Evolutionary conservation across 1,140 invertebrate species (phyloP), one percentile per base, ranked within the genome.

Genomic region (Bombus cullumanus): DNA sequence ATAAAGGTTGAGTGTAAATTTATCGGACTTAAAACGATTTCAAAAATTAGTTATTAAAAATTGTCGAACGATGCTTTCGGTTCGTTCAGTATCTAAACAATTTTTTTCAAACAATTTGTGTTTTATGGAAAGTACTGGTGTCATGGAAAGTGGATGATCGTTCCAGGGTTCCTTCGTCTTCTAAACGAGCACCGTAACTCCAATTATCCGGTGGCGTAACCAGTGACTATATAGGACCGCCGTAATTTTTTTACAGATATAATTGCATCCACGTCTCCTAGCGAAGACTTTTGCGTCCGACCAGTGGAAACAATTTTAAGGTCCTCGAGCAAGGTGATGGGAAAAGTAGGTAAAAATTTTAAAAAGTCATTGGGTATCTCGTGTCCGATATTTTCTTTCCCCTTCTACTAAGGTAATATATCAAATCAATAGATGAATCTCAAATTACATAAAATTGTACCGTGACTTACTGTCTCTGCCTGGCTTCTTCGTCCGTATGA

Each of bases 121-220:
- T n/a, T 25, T 39, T n/a, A 66, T 41, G 43, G 57, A 86, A 86
- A 83, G 81, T 83, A 83, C 13, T 31, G 34, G 15, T 77, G 12
- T 47, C 47, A 68, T 85, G 53, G 83, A 85, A 85, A 85, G 83
- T 81, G 71, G 43, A 81, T 71, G n/a, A 53, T 74, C 28, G 66
- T 41, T 81, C 22, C 22, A 18, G 18, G 39, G 39, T 76, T 83
- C 22, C 71, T 81, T 89, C 73, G 64, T 83, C 74, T 88, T 86
- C 84, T 71, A 86, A 28, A 81, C 80, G 76, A 84, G 82, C 81
- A 89, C 88, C 90, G 91, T 88, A 87, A 90, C 84, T 87, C 83
- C 90, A 89, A 92, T 92, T 92, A 89, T 85, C 66, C 43, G 68
- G 83, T 91, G 75, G 80, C 80, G 81, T 83, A 92, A 92, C 88